Conservation (phyloP, 2,888 invertebrate species). For the Nomada flava region DNA sequence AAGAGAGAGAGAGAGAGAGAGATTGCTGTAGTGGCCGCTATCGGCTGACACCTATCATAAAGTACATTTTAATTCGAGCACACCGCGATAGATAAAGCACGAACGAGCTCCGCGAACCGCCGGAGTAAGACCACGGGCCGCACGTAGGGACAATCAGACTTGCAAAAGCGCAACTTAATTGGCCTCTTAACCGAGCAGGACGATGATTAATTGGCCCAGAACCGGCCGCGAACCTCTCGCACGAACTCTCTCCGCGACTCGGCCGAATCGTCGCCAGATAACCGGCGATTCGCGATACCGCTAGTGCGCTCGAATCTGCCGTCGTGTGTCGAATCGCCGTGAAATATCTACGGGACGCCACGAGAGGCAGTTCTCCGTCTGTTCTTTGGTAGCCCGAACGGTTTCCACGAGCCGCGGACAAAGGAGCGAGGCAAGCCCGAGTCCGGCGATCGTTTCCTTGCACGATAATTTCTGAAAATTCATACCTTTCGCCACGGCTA, state of each 20-base stretch:
- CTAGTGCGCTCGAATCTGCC: constrained; percentile 6
- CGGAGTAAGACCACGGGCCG: constrained; percentile 47
- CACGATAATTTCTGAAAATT: constrained; percentile 36
- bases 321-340: constrained; percentile 30
- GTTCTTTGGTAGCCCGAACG: not conserved
- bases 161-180: constrained; percentile 79
- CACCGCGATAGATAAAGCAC: constrained; percentile 57
- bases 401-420: not conserved
- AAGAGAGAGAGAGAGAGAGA: constrained; percentile 12
- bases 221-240: constrained; percentile 50
- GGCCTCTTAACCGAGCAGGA: constrained; percentile 73
- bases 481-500: constrained; percentile 2
- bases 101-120: constrained; percentile 37
- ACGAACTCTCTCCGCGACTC: constrained; percentile 38
- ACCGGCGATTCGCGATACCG: constrained; percentile 12
- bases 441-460: constrained; percentile 17
- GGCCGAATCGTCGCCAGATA: constrained; percentile 37
- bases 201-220: constrained; percentile 77
- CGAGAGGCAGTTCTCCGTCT: not conserved
- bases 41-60: constrained; percentile 74
- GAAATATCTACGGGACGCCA: constrained; percentile 24
- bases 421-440: not conserved
- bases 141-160: constrained; percentile 78
- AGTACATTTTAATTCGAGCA: constrained; percentile 73
- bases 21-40: constrained; percentile 62